Base-by-base conservation (phyloP, 2,888 invertebrate genomes). In the Pharmacophagus antenor region DNA sequence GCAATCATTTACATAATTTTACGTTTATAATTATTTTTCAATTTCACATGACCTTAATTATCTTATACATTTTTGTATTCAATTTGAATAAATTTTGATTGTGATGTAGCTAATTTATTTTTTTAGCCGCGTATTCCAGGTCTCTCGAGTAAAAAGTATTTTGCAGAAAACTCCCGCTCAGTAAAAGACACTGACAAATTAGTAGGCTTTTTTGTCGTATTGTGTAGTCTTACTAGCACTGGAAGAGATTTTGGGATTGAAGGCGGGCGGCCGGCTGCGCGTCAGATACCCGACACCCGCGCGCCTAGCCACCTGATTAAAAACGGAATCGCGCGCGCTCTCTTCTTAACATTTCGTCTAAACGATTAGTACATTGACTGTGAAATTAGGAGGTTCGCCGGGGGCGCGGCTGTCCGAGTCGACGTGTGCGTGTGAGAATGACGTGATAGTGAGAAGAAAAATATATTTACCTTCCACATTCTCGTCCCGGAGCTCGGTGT, bases 361-460 rank as follows among this genome's bases (percentile, higher is more conserved):
- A 49, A 51, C 65, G 65, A 65, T 66, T 61, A 59, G 68, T 57
- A 65, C 50, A 65, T 62, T 64, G 62, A 65, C 70, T 65, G 67
- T 71, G 70, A 62, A 60, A 63, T 65, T 64, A 31, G 76, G 76
- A 82, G 86, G 85, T 84, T 85, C 85, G 88, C 88, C 89, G 88
- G 89, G 89, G 89, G 89, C 89, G 89, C 89, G 89, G 89, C 88
- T 88, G 89, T 88, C 86, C 87, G 88, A 88, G 81, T 85, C 85
- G 87, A 86, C 86, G 79, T 84, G 88, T 88, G 88, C 87, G 84
- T 88, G 88, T 86, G 82, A 61, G 52, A 85, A 85, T 86, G 84
- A 82, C 74, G 82, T 85, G 83, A 83, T 70, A 76, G 77, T 82
- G 77, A 79, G 62, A 65, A 63, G 23, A 64, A 42, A 57, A 60